Base-by-base conservation (phyloP, 2,888 invertebrate genomes). In the Stenodera caucasica region DNA sequence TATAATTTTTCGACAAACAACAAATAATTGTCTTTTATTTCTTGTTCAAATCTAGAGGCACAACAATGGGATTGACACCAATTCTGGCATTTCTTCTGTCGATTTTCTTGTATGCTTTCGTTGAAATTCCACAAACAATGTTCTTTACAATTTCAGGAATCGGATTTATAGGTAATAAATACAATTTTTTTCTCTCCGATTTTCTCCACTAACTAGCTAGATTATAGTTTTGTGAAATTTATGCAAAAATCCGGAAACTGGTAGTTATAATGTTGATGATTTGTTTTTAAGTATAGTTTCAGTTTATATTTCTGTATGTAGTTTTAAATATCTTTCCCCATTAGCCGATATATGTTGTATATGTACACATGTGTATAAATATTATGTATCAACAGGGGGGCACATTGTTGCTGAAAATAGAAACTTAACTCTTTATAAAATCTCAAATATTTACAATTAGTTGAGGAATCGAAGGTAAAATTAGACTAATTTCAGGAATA, bases 121-220 rank as follows among this genome's bases (percentile, higher is more conserved):
- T 57, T 12, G 11, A 57, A 11, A 56, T 60, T n/a, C 21, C 54
- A 18, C n/a, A 26, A 29, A 35, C 15, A 8, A n/a, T 55, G 11
- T 60, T 60, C 35, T 50, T 55, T 8, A 21, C 33, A 9, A 51
- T 60, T 26, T 18, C 50, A 35, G 55, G 55, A 14, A 45, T 45
- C 23, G 45, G 23, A 45, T 45, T 23, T 23, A 45, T 45, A 45
- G 45, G 45, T 45, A 45, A 45, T 6, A 5, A n/a, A n/a, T n/a
- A 23, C 18, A 1, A 5, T 45, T 23, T 45, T 45, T 12, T 1
- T n/a, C 23, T 8, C 0, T 26, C 2, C 5, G 5, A 26, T n/a
- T n/a, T n/a, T n/a, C n/a, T n/a, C n/a, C n/a, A n/a, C n/a, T n/a
- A n/a, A n/a, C n/a, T n/a, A n/a, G n/a, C n/a, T n/a, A n/a, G n/a